Conservation (phyloP, 2,797 vertebrate species). For the Lepilemur ruficaudatus region DNA sequence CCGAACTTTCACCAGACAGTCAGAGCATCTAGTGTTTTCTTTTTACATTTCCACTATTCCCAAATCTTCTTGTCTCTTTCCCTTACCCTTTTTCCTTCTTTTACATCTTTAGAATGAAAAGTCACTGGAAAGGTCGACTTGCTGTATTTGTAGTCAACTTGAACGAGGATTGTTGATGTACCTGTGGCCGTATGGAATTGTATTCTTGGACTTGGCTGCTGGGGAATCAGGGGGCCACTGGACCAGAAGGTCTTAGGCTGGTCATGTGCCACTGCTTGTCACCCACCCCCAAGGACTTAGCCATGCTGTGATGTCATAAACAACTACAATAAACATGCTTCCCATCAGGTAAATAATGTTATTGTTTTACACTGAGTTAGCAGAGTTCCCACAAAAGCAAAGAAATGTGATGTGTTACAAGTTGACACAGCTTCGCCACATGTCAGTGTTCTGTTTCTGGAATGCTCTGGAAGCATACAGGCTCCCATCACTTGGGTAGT, state of each 20-base stretch:
- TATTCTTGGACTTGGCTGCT: accelerated
- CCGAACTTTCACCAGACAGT: background rate
- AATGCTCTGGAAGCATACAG: too few relatives aligned
- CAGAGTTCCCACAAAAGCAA: background rate
- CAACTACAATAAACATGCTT: background rate
- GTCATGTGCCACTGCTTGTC: background rate
- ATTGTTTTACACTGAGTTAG: accelerated
- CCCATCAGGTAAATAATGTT: accelerated
- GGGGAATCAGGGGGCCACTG: background rate
- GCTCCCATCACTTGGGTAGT: accelerated
- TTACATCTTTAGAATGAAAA: background rate
- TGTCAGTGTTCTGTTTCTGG: accelerated
- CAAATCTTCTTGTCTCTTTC: background rate
- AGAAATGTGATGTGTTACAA: background rate
- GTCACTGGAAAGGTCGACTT: background rate
- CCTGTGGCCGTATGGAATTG: accelerated
- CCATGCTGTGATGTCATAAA: background rate
- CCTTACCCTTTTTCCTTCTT: background rate
- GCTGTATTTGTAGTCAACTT: background rate
- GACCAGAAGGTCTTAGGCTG: background rate
- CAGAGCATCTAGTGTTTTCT: accelerated
- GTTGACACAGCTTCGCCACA: background rate
- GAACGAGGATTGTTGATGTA: accelerated
- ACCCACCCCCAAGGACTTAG: background rate
- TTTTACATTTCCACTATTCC: accelerated